Conservation (phyloP, 2,888 invertebrate genomes). For the Cinara cedri region DNA sequence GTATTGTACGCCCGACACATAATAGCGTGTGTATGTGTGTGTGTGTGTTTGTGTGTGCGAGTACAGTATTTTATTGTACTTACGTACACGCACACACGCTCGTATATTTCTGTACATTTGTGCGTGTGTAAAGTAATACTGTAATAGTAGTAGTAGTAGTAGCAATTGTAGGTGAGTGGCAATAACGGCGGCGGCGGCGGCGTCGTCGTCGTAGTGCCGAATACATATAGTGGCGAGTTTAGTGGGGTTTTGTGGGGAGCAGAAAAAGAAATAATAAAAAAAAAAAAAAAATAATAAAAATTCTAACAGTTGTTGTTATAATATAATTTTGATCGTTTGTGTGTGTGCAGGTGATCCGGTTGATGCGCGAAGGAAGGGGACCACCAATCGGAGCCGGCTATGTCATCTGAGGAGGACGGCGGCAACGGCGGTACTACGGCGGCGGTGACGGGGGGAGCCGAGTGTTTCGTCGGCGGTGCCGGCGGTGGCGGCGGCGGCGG, state of each 20-base stretch:
- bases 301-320: conserved; percentile 53
- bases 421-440: conserved; percentile 43
- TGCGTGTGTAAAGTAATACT: not conserved
- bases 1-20: conserved; percentile 30
- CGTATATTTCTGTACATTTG: not conserved
- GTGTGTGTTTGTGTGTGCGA: conserved; percentile 12
- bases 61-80: conserved; percentile 19
- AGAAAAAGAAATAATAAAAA: conserved; percentile 10
- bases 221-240: not conserved
- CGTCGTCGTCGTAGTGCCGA: conserved; percentile 14
- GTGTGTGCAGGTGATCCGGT: conserved; percentile 56
- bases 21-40: not conserved
- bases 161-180: not conserved
- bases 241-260: not conserved
- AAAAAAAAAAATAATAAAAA: conserved; percentile 39
- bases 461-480: conserved; percentile 36
- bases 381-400: conserved; percentile 55
- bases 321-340: not conserved
- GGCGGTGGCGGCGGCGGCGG: conserved; percentile 39
- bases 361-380: conserved; percentile 57
- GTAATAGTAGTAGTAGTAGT: not conserved
- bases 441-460: conserved; percentile 49
- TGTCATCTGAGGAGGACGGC: conserved; percentile 55
- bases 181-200: conserved; percentile 11
- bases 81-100: not conserved